A percentile compares a stretch with the other conserved stretches of the same genome.
Evolutionary conservation across 2,113 vertebrate species (phyloP).

Genomic region (Tupaia chinensis): DNA sequence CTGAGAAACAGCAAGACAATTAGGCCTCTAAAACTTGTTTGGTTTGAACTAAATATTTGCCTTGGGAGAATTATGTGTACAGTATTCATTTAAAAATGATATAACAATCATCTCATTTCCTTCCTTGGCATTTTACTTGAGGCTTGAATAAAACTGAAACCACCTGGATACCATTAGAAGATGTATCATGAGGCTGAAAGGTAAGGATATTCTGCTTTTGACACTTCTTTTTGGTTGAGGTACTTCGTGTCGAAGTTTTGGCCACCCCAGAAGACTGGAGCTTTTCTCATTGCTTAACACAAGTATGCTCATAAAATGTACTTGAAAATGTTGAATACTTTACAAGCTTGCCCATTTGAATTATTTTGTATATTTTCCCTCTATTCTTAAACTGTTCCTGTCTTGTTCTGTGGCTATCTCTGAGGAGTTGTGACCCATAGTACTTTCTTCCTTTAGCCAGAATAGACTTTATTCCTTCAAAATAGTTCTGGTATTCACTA

Average conservation of each 20-base stretch:
- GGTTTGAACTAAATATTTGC: constrained; percentile 60
- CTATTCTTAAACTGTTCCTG: not conserved
- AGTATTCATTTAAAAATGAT: not conserved
- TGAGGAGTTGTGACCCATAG: not conserved
- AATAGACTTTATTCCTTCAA: not conserved
- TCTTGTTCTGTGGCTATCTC: not conserved
- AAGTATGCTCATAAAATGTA: not conserved
- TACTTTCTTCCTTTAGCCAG: not conserved
- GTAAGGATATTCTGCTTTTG: not conserved
- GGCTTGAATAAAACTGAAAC: not conserved
- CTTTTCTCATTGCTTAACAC: not conserved
- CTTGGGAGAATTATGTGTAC: constrained; percentile 14
- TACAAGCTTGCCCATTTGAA: not conserved
- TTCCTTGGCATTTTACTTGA: constrained; percentile 26
- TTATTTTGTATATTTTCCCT: not conserved
- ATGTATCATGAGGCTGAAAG: not conserved
- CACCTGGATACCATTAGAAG: not conserved
- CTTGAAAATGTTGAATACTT: not conserved
- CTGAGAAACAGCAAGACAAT: constrained; percentile 35
- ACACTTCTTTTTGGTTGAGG: not conserved
- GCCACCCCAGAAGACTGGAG: not conserved
- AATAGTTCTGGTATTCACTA: not conserved
- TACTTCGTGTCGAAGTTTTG: not conserved
- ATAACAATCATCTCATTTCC: not conserved
- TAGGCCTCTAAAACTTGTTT: constrained; percentile 14